Evolutionary conservation across 2,888 invertebrate species (phyloP), one percentile per base, ranked within the genome.

Genomic region (Leptarthrus brevirostris): DNA sequence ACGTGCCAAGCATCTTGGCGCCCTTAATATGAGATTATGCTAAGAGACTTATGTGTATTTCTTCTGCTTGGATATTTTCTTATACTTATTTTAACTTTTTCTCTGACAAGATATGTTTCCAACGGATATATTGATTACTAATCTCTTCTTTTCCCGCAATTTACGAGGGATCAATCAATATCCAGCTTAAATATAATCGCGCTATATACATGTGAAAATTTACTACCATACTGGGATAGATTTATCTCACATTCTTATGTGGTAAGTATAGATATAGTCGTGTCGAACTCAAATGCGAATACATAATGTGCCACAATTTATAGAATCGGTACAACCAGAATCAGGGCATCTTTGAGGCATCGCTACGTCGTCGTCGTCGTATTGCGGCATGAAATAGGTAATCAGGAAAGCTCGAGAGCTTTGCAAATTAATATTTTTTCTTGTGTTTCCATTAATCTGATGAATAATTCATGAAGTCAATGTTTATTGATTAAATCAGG

Each of bases 371-470:
- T 22, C 8, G 30, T 30, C 30, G 14, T 18, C 40, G 61, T 61
- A 20, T 40, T 40, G 20, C n/a, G 18, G 18, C 16, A 61, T 40
- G 40, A 61, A 61, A 18, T 61, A 20, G 61, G 61, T 61, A 61
- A 61, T 61, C 40, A 61, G 22, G 61, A 14, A 61, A 61, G 61
- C 61, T 61, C 20, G 20, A 20, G 40, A 61, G 61, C 61, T 61
- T 40, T 61, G 61, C 61, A 61, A 61, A 61, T 61, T 61, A 61
- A 61, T 61, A 61, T 40, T 61, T 61, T 61, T 61, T 61, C 40
- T 56, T 56, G 61, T 61, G 61, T 61, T 61, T 61, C 61, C 61
- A 61, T 61, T 61, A 61, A 61, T 61, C 40, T 61, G 40, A 61
- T 61, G 40, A 61, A 61, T 61, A 40, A 61, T 61, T 61, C 40